These are phyloP conservation scores for Mesorhabditis sp. DNA, from an alignment of 2,888 invertebrate genomes.

Conservation along the genomic window DNA sequence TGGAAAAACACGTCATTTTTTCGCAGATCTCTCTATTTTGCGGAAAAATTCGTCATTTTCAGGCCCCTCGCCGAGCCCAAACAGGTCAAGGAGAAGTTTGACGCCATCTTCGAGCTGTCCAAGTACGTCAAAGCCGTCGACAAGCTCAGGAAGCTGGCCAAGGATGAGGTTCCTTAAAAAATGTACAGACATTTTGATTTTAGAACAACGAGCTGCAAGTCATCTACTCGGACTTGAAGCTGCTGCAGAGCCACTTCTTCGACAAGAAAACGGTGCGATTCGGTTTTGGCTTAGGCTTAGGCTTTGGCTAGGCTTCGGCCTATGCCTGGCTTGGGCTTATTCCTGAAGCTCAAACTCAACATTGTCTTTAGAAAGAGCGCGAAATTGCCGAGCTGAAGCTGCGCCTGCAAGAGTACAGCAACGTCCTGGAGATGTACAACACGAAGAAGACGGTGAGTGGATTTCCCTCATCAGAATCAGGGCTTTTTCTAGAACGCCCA, in stretches of 20 bases:
- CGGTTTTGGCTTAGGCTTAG: too few relatives aligned
- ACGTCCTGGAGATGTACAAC: too few relatives aligned
- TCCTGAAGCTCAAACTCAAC: too few relatives aligned
- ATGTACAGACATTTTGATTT: background rate
- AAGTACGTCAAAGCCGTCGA: slow-evolving; percentile 80
- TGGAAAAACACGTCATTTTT: too few relatives aligned
- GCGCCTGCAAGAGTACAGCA: slow-evolving; percentile 15
- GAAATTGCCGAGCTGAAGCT: slow-evolving; percentile 17
- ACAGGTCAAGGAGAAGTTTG: slow-evolving; percentile 88
- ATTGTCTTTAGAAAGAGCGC: slow-evolving; percentile 3
- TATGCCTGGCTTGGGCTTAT: too few relatives aligned
- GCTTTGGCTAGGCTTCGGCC: too few relatives aligned
- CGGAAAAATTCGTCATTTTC: slow-evolving; percentile 4
- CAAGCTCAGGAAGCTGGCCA: slow-evolving; percentile 64
- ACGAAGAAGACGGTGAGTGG: too few relatives aligned
- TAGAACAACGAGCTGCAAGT: background rate
- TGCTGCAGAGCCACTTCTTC: background rate
- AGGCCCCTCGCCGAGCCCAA: slow-evolving; percentile 88
- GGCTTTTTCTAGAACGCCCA: too few relatives aligned
- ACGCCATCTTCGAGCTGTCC: slow-evolving; percentile 90
- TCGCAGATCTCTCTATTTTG: too few relatives aligned
- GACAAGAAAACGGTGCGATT: background rate
- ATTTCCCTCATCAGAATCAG: too few relatives aligned
- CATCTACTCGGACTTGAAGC: background rate
- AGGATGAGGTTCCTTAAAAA: slow-evolving; percentile 27